Evolutionary conservation across 2,113 vertebrate species (phyloP), one percentile per base, ranked within the genome.

Genomic region (Tor tambroides): DNA sequence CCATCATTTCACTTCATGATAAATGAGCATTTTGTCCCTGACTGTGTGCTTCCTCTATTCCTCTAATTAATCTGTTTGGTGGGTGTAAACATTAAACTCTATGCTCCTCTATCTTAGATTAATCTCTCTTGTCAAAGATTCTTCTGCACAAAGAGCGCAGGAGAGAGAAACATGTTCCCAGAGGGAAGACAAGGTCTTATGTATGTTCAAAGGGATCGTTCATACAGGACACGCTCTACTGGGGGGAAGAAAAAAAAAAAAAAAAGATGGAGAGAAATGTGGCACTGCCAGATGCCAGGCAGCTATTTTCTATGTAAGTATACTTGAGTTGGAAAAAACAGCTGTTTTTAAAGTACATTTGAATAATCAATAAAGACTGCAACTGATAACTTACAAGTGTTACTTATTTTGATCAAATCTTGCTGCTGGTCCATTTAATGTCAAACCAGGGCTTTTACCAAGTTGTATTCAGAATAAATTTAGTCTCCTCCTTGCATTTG

Each of bases 61-160:
- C 83, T 90, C 92, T 92, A 93, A 92, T 94, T 93, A 93, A 92
- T 93, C 90, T 88, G 54, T 78, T 88, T 87, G 59, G 65, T 43
- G 85, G 89, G 86, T 92, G 91, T 93, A 93, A 93, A 93, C 93
- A 93, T 90, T 87, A 87, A 87, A 88, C 90, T 89, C 86, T 85
- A 87, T 75, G 81, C 49, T 87, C 67, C 78, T 88, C 88, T 87
- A 81, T 89, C 69, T 85, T 74, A 76, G 88, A 92, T 93, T 91
- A 93, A 93, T 93, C 87, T 92, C 88, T 88, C 79, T 88, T 90
- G 91, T 95, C 91, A 92, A 90, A 94, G 91, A 90, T 86, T 87
- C 81, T 72, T 88, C 76, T 72, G 11, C 41, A 21, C 6, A 74
- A 65, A 83, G 30, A 51, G 49, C 3, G 21, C 28, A 0, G 28